Base-by-base conservation (phyloP, 92 coral and sea anemone genomes). In the Heliopora coerulea region DNA sequence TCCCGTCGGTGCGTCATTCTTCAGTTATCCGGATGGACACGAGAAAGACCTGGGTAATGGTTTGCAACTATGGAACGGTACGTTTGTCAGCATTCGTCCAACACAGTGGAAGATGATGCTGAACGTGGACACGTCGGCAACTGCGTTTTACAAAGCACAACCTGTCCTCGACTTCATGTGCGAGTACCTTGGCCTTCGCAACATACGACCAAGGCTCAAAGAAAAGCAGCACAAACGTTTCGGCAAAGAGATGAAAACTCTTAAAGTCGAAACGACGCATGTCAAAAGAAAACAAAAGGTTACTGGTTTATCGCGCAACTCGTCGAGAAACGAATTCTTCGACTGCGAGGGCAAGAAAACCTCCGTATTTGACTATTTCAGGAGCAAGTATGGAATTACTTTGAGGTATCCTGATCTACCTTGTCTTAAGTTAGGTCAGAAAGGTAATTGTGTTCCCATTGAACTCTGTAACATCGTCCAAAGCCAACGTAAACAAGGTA, bases 401-500 rank as follows among this genome's bases (percentile, higher is more conserved):
- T 27, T 82, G 64, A 91, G 89, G 62, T 91, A 80, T 76, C 97
- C 97, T 13, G 85, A 89, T 29, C 86, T 91, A 10, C 97, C 97
- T 3, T 91, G 97, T 35, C 72, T 91, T 30, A 88, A 86, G 83
- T 88, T 91, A 3, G 97, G 97, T 8, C 85, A 84, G 67, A 89
- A 84, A n/a, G 89, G 90, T 65, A 91, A 87, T 21, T 87, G 83
- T 72, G 84, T 91, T 1, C 97, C 97, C 1, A 69, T 89, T 14
- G 97, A 91, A 35, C 87, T 91, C 31, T 91, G 97, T 35, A 89
- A 91, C 62, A 72, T 91, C 28, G 96, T 89, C 26, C 88, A 90
- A 26, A 96, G 97, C n/a, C 97, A 91, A 79, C 85, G 97, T 4
- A 86, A 89, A 25, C 86, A 89, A 32, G 90, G 87, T 64, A 89